phyloP scores from a whole-genome alignment of 2,888 invertebrate species.

The Ctena decussata region DNA sequence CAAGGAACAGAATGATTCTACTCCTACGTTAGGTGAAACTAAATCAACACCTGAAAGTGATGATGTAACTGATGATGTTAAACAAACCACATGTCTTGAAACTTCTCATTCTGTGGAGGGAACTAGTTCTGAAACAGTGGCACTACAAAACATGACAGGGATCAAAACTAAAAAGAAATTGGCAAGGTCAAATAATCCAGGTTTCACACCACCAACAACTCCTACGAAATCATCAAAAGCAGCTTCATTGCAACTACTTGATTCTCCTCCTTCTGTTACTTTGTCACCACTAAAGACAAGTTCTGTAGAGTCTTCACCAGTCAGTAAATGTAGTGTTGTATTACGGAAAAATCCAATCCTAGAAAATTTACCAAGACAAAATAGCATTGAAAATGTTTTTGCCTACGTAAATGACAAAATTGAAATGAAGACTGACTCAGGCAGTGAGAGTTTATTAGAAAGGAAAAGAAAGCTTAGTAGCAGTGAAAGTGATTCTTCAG shows the following conservation, averaged over 20 bases:
- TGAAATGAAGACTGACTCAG: background rate
- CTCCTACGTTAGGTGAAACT: background rate
- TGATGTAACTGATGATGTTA: background rate
- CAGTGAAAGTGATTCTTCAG: background rate
- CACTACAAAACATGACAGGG: too few species aligned
- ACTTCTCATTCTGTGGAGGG: background rate
- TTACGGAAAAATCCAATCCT: slow-evolving; percentile 47
- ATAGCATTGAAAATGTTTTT: slow-evolving; percentile 27
- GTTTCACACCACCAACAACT: background rate
- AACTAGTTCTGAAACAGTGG: too few species aligned
- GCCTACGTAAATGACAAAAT: background rate
- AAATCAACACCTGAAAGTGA: background rate
- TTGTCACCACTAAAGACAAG: background rate
- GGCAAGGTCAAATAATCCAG: background rate
- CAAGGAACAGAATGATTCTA: background rate
- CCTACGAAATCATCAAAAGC: background rate
- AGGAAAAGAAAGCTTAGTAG: background rate
- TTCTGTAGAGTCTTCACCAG: background rate
- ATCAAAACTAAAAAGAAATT: background rate
- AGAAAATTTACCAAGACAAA: slow-evolving; percentile 34
- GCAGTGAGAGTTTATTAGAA: background rate
- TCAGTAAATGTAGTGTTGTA: slow-evolving; percentile 41
- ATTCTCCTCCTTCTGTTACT: background rate
- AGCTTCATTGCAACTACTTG: background rate
- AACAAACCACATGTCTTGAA: background rate